Evolutionary conservation across 2,797 vertebrate genomes (phyloP), one percentile per base, ranked within the genome.

Genomic region (Gymnodraco acuticeps): DNA sequence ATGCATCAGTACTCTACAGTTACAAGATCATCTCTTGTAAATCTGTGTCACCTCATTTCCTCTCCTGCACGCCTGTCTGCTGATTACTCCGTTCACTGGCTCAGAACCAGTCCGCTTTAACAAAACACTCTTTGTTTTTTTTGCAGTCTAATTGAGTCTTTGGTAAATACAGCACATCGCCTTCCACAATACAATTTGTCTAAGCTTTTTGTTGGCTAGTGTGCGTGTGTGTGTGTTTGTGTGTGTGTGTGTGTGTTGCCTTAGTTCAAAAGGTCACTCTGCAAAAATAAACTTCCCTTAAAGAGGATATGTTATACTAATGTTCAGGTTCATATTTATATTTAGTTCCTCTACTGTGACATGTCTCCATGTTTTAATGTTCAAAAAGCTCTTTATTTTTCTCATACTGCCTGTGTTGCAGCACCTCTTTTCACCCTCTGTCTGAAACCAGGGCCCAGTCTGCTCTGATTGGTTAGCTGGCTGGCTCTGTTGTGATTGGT

Each of bases 161-260:
- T 90, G 87, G 89, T 93, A 86, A 91, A 90, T 70, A 66, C 75
- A 77, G 47, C 74, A 64, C 27, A 11, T 86, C 63, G 77, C 45
- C 56, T 79, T 50, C 46, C 31, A 59, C 72, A 65, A 60, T 63
- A 64, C 71, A 73, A 1, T 5, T 81, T 87, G 62, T 77, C 42
- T 59, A 59, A 51, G 19, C 43, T 70, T 60, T 62, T 61, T 50
- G 46, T 53, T 41, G n/a, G 6, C 69, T 33, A 64, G 23, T 4
- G 23, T 23, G 23, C 23, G 23, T 23, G 23, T 23, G 23, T 23
- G 23, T 23, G 27, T 46, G 31, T 31, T 27, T 71, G 38, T 51
- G 60, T 50, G 70, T 56, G 73, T 47, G 54, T 59, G 42, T 31
- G 27, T 78, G 66, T 66, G 54, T 79, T 52, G 48, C 66, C 66